A percentile compares a stretch with the other conserved stretches of the same genome.
These are phyloP conservation scores for Lingula anatina DNA, from an alignment of 2,888 invertebrate genomes.

Conservation along the genomic window DNA sequence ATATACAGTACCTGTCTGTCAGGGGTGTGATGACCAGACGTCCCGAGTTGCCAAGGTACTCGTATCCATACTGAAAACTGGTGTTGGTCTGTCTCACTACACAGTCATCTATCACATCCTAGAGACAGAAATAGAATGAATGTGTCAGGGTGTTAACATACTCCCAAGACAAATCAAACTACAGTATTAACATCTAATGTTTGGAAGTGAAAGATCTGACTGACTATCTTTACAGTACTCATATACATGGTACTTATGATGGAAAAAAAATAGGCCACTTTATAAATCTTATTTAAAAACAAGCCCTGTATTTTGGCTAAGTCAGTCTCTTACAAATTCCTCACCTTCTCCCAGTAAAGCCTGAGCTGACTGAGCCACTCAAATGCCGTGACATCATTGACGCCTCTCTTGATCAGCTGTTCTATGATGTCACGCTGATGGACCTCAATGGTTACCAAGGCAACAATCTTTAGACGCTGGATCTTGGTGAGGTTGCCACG, in stretches of 20 bases:
- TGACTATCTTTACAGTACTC: no score
- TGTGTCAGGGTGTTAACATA: no score
- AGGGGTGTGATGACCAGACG: conserved; percentile 84
- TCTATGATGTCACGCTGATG: conserved; percentile 87
- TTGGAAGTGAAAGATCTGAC: no score
- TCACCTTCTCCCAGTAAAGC: conserved; percentile 80
- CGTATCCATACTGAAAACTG: conserved; percentile 70
- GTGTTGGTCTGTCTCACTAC: conserved; percentile 79
- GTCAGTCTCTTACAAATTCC: no score
- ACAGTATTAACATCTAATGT: no score
- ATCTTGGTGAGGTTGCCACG: conserved; percentile 67
- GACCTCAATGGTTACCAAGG: conserved; percentile 82
- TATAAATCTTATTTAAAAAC: no score
- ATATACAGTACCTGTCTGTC: conserved; percentile 83
- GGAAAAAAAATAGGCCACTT: no score
- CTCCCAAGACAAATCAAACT: no score
- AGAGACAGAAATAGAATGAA: no score
- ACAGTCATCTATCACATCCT: conserved; percentile 72
- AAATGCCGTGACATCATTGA: conserved; percentile 67
- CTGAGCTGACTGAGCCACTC: conserved; percentile 88
- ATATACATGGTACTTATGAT: no score
- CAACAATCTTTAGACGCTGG: conserved; percentile 75
- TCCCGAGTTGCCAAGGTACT: conserved; percentile 87
- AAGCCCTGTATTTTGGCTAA: no score
- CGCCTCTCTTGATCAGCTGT: conserved; percentile 70